Percentiles rank a stretch among this genome's conserved stretches.
Conservation (phyloP, 2,113 vertebrate genomes). For the Pristiophorus japonicus region DNA sequence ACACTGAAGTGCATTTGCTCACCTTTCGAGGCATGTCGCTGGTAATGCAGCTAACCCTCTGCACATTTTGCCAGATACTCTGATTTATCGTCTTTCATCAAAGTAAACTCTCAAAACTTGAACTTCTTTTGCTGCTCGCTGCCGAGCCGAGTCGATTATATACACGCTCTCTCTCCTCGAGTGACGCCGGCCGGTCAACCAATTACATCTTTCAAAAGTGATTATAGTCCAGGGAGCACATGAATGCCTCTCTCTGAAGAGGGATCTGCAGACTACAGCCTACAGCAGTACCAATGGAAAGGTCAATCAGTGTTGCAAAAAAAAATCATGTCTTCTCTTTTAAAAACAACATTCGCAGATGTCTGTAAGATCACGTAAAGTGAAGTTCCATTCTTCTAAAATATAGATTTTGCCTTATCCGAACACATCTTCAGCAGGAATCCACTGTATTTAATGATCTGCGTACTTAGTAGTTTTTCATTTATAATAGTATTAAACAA, state of each 20-base stretch:
- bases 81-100: neutral
- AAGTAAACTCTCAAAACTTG: neutral
- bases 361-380: neutral
- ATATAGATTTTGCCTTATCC: neutral
- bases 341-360: neutral
- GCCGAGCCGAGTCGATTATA: neutral
- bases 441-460: neutral
- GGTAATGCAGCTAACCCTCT: constrained; percentile 13
- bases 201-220: constrained; percentile 29
- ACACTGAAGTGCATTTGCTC: neutral
- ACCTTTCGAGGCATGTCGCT: constrained; percentile 36
- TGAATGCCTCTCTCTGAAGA: neutral
- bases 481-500: neutral
- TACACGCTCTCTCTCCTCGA: neutral
- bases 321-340: neutral
- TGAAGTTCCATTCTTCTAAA: neutral
- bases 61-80: neutral
- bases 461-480: neutral
- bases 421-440: neutral
- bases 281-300: neutral
- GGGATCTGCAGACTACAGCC: constrained; percentile 9
- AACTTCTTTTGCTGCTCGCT: neutral
- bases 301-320: neutral
- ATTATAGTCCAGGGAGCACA: constrained; percentile 15
- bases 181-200: constrained; percentile 5